Base-by-base conservation (phyloP, 1,140 invertebrate species). In the Brachionus rotundiformis region DNA sequence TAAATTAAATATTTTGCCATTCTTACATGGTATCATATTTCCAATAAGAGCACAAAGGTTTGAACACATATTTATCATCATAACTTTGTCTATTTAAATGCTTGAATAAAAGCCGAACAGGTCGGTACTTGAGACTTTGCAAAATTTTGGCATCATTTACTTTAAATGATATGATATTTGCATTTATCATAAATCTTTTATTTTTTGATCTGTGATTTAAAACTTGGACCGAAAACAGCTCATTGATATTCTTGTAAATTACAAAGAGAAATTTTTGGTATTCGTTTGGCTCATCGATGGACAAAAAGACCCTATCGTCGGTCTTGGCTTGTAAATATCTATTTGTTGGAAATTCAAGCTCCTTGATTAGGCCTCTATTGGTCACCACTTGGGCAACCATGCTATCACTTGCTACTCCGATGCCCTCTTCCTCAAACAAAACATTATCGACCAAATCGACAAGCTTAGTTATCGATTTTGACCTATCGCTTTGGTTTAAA, bases 241-340 rank as follows among this genome's bases (percentile, higher is more conserved):
- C 29, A 11, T 63, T 29, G 10, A 79, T 25, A 27, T 79, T 79
- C 7, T 79, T 79, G 25, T 59, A 79, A 7, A 79, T 41, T 3
- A 25, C 47, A 79, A 79, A 79, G 16, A 79, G 25, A 79, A 79
- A 79, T 63, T 59, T 79, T 39, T 79, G 76, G 16, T 79, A 11
- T 47, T 73, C 39, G 44, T n/a, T 25, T 13, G 68, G 68, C 6
- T 73, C 41, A 1, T 73, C 36, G 10, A 73, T 44, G 19, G 23
- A 13, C 39, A 73, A 44, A 41, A 11, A 44, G 11, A 73, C 68
- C 4, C 39, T 6, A 25, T 73, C 68, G 19, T 68, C 31, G 4
- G 29, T 68, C 16, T 68, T 68, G 3, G 31, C 16, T 16, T 68
- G 63, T 36, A 68, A 68, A 36, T 68, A 68, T 7, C 29, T 16